These are phyloP conservation scores for Trochalopteron elliotii DNA, from an alignment of 2,113 vertebrate species.

Conservation along the genomic window DNA sequence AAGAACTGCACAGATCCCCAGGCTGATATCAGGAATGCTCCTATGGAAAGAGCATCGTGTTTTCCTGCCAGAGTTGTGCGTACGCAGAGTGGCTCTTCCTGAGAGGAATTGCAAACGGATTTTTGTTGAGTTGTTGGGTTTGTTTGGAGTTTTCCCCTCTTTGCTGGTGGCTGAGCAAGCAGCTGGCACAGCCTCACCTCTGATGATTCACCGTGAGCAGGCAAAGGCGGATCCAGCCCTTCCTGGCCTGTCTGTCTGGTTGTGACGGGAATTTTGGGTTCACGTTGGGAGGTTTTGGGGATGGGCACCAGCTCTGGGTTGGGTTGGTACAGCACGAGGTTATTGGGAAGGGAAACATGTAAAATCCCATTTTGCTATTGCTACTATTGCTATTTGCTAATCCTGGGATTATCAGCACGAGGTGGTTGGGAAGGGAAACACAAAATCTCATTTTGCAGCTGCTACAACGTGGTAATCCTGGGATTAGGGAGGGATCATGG, in stretches of 20 bases:
- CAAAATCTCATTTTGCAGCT: neutral
- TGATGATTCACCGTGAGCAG: neutral
- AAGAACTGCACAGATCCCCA: neutral
- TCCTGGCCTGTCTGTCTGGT: neutral
- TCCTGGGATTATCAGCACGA: neutral
- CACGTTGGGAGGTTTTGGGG: neutral
- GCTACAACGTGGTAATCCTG: fast-evolving
- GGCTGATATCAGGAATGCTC: neutral
- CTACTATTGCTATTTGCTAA: neutral
- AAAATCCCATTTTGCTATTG: neutral
- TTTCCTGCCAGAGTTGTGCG: neutral
- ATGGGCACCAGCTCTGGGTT: neutral
- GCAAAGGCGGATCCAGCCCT: neutral
- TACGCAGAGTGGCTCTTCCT: neutral
- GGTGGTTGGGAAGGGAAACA: neutral
- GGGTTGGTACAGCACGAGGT: neutral
- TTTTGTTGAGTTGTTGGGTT: neutral
- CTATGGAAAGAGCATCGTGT: fast-evolving
- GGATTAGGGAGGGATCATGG: neutral
- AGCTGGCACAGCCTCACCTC: neutral
- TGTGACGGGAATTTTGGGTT: neutral
- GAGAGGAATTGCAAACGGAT: neutral
- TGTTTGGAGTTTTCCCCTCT: neutral
- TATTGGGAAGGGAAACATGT: neutral
- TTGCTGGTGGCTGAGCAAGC: neutral